phyloP scores from a whole-genome alignment of 2,797 vertebrate species.

The Argyrosomus regius region DNA sequence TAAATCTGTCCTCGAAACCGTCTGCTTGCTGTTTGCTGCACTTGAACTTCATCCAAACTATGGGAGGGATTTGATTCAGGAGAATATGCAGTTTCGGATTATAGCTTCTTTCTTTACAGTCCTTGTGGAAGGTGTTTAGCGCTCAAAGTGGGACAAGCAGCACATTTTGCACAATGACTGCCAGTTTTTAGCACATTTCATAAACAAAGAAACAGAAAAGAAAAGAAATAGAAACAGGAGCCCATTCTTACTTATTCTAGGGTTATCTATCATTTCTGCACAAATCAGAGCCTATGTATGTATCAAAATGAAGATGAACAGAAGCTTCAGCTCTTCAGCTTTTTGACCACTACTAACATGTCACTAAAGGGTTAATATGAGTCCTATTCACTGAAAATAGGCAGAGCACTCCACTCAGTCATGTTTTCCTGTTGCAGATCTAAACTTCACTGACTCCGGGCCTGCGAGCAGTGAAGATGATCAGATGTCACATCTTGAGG shows the following conservation, averaged over 20 bases:
- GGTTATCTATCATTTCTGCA: constrained; percentile 4
- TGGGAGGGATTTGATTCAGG: constrained; percentile 3
- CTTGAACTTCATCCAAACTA: constrained; percentile 23
- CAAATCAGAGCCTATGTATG: constrained; percentile 18
- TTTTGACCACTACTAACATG: neutral
- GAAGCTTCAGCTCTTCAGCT: neutral
- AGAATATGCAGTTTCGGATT: neutral
- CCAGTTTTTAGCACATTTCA: constrained; percentile 11
- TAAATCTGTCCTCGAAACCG: constrained; percentile 19
- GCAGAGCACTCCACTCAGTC: neutral
- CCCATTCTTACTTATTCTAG: neutral
- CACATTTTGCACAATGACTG: neutral
- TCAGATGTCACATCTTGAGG: constrained; percentile 31
- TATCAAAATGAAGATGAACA: neutral
- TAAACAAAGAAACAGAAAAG: constrained; percentile 1
- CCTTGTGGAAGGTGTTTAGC: neutral
- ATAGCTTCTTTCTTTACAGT: neutral
- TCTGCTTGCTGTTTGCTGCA: neutral
- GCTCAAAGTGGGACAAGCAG: neutral
- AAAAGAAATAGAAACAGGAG: constrained; percentile 11
- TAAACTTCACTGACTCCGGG: neutral
- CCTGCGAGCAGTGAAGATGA: constrained; percentile 21
- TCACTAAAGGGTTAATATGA: neutral
- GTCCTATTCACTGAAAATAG: neutral
- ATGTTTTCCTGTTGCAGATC: constrained; percentile 2